Base-by-base conservation (phyloP, 2,113 vertebrate genomes). In the Gymnarchus niloticus region DNA sequence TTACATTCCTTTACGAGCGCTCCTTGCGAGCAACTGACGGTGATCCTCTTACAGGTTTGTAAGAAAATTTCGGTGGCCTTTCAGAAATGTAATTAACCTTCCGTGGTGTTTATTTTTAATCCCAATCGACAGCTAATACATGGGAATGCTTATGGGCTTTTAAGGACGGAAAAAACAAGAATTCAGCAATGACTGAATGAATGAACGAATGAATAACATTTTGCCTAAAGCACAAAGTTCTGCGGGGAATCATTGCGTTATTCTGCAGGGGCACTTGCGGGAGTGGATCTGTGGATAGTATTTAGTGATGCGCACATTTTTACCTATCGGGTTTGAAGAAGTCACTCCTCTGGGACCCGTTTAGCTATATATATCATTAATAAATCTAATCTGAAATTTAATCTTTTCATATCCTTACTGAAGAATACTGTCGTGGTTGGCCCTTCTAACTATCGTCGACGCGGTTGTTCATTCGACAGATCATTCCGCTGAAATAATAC, bases 51-150 rank as follows among this genome's bases (percentile, higher is more conserved):
- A 69, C 76, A 48, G 37, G 5, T 85, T 69, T 48, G 87, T 89
- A 85, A 87, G 81, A 82, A 88, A 90, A 89, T 84, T 83, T 86
- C 28, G 86, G 87, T 33, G 46, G 23, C 54, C 54, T 48, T 77
- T 46, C 19, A 86, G 33, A 87, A 57, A 84, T 77, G 83, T 61
- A 69, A 86, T 85, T 87, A 89, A 88, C 86, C 81, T 89, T 89
- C 83, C 82, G 73, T 85, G 41, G 49, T 84, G 88, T 89, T 91
- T 91, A 86, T 89, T 87, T 88, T 88, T 88, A 83, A 84, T 88
- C 84, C 65, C 83, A 84, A 83, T 78, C 88, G 65, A 51, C 73
- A 84, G 84, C 84, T 89, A 86, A 90, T 88, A 87, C 85, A 87
- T 84, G 83, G 83, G 41, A 84, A 61, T 81, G 77, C 76, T 82